Evolutionary conservation across 2,888 invertebrate species (phyloP).

Genomic region (Lissonota sp.): DNA sequence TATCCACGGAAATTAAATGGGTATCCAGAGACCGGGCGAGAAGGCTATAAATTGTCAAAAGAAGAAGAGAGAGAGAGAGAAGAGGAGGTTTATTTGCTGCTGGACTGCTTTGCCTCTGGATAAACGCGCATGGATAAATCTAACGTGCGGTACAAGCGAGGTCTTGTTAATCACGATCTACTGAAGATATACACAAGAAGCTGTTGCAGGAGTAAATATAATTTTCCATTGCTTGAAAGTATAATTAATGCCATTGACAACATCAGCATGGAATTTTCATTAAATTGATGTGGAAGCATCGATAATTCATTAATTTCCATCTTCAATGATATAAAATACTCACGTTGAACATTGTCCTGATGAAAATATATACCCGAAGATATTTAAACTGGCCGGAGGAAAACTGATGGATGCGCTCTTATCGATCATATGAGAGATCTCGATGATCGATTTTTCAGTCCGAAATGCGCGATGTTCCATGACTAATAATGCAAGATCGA

Average conservation of each 20-base stretch:
- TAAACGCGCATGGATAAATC: conserved; percentile 59
- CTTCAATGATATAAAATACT: too few species aligned
- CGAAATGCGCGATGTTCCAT: conserved; percentile 31
- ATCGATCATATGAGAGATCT: too few species aligned
- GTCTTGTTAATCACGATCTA: conserved; percentile 65
- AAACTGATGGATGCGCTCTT: too few species aligned
- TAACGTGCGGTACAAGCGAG: conserved; percentile 47
- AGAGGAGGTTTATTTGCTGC: conserved; percentile 54
- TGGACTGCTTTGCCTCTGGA: conserved; percentile 45
- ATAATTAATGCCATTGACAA: too few species aligned
- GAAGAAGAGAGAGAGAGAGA: conserved; percentile 57
- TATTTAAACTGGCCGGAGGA: too few species aligned
- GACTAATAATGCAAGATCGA: conserved; percentile 75
- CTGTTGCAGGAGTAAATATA: conserved; percentile 18
- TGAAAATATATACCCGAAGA: too few species aligned
- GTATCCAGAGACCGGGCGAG: conserved; percentile 63
- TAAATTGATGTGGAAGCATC: too few species aligned
- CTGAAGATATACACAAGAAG: conserved; percentile 20
- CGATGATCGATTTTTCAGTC: too few species aligned
- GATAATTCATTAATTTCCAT: too few species aligned
- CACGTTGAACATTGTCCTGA: too few species aligned
- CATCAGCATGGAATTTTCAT: too few species aligned
- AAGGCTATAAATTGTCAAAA: conserved; percentile 66
- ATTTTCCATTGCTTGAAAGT: background rate
- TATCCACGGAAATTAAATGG: conserved; percentile 77